A percentile compares a stretch with the other conserved stretches of the same genome.
phyloP scores from a whole-genome alignment of 64 coral and sea anemone species.

The Montipora capricornis region DNA sequence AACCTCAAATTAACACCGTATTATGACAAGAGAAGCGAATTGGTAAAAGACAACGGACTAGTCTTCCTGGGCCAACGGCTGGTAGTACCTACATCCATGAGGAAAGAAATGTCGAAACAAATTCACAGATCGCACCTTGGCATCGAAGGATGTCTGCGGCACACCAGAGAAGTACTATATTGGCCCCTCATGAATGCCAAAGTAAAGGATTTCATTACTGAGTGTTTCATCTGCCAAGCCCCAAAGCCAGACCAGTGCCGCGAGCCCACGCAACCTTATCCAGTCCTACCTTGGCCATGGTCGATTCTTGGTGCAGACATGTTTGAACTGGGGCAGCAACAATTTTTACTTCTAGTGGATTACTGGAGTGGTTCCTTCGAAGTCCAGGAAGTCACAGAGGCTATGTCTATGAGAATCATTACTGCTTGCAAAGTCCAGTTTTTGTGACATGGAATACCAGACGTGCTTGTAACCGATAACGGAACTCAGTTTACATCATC shows the following conservation, averaged over 20 bases:
- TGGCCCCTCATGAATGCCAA: constrained; percentile 52
- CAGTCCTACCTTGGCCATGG: constrained; percentile 22
- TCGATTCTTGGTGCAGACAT: constrained; percentile 46
- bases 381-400: constrained; percentile 47
- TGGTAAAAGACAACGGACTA: constrained; percentile 43
- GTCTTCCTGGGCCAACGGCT: constrained; percentile 6
- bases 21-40: constrained; percentile 23
- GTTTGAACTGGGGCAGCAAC: constrained; percentile 45
- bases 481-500: constrained; percentile 62
- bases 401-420: constrained; percentile 8
- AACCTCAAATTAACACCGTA: constrained; percentile 18
- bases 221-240: constrained; percentile 30
- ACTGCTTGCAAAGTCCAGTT: constrained; percentile 64
- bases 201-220: constrained; percentile 27
- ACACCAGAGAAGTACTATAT: constrained; percentile 33
- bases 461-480: constrained; percentile 53
- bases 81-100: too few relatives aligned
- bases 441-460: constrained; percentile 43
- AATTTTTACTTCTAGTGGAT: constrained; percentile 34
- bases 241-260: constrained; percentile 25
- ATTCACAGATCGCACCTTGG: constrained; percentile 48
- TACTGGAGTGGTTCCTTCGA: constrained; percentile 68
- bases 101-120: constrained; percentile 33
- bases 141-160: constrained; percentile 33
- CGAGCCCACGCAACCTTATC: background rate